phyloP scores from a whole-genome alignment of 2,113 vertebrate species.

The Nanorana parkeri region DNA sequence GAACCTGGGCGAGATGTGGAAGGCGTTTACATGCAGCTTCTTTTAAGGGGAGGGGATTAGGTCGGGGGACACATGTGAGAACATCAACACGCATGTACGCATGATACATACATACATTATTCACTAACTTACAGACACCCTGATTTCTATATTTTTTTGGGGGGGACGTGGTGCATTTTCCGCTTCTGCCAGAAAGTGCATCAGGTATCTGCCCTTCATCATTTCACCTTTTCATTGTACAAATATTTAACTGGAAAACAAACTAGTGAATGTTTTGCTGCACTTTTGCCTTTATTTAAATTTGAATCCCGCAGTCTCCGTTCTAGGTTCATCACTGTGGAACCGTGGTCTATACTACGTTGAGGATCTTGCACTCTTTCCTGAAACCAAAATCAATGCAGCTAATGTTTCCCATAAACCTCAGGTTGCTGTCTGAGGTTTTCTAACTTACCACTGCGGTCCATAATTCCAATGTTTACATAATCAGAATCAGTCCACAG shows the following conservation, averaged over 20 bases:
- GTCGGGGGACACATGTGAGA: slow-evolving; percentile 70
- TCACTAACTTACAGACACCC: slow-evolving; percentile 81
- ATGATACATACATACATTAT: slow-evolving; percentile 82
- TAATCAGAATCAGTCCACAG: neutral
- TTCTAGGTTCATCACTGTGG: neutral
- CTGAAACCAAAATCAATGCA: neutral
- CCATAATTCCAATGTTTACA: neutral
- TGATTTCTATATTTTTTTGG: slow-evolving; percentile 34
- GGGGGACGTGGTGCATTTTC: slow-evolving; percentile 37
- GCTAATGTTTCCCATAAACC: neutral
- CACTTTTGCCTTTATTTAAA: neutral
- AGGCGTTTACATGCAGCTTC: slow-evolving; percentile 94
- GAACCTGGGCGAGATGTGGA: slow-evolving; percentile 95
- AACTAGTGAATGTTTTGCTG: slow-evolving; percentile 50
- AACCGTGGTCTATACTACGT: neutral
- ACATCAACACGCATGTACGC: slow-evolving; percentile 91
- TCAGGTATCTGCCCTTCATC: slow-evolving; percentile 7
- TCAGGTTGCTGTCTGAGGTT: neutral
- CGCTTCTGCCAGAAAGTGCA: slow-evolving; percentile 64
- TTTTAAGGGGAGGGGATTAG: slow-evolving; percentile 74
- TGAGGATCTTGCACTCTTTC: neutral
- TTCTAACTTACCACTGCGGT: neutral
- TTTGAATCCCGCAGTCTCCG: neutral
- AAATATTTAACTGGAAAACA: slow-evolving; percentile 53
- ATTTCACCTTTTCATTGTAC: slow-evolving; percentile 28